Evolutionary conservation across 2,888 invertebrate genomes (phyloP).

Genomic region (Clanis bilineata): DNA sequence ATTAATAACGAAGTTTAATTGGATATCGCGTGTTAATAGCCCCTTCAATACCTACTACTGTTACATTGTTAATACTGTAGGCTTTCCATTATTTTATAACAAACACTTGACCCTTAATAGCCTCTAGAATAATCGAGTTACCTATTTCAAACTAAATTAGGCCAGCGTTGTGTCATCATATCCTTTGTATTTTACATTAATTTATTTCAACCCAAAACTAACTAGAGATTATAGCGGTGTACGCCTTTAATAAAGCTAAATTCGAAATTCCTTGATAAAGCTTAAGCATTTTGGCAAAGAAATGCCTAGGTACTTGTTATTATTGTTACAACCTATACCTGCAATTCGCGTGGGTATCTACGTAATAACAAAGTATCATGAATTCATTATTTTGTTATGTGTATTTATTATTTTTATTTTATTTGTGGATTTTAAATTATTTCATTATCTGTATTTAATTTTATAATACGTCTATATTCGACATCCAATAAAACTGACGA

Average conservation of each 20-base stretch:
- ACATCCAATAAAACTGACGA: too few species aligned
- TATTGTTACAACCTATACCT: background rate
- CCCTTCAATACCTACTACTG: background rate
- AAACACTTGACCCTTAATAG: background rate
- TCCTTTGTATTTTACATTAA: background rate
- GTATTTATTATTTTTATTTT: too few species aligned
- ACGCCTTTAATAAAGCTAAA: background rate
- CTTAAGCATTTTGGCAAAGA: background rate
- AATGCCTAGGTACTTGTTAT: background rate
- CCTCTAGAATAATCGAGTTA: background rate
- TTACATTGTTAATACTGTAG: constrained; percentile 6
- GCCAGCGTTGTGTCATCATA: background rate
- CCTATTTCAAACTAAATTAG: background rate
- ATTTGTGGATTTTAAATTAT: too few species aligned
- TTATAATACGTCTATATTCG: too few species aligned
- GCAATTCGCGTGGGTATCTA: background rate
- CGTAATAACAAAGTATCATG: too few species aligned
- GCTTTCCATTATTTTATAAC: background rate
- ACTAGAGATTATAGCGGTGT: background rate
- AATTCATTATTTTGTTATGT: too few species aligned
- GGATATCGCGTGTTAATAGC: constrained; percentile 8
- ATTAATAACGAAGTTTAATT: constrained; percentile 15
- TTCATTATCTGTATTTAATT: too few species aligned
- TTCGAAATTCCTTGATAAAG: background rate
- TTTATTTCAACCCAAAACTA: background rate